Base-by-base conservation (phyloP, 2,797 vertebrate genomes). In the Ctenopoma kingsleyae region DNA sequence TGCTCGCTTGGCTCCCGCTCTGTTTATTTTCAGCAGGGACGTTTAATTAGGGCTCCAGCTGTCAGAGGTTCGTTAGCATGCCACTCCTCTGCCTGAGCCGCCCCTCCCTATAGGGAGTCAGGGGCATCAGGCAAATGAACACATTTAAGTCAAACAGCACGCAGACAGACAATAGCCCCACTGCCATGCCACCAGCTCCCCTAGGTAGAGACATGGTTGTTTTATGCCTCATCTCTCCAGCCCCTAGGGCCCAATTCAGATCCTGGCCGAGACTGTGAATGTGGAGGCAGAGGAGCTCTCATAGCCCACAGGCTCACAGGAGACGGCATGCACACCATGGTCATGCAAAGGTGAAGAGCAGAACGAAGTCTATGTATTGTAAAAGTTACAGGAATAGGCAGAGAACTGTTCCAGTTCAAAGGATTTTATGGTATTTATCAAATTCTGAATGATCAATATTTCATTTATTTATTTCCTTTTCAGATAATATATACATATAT, bases 1-100 rank as follows among this genome's bases (percentile, higher is more conserved):
- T 89, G 89, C 89, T 87, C 70, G 77, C 88, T 90, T 92, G 88
- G 90, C 92, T 86, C 88, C 78, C 47, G 82, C 87, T 92, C 91
- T 92, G 90, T 94, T 93, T 94, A 94, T 93, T 94, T 95, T 94
- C 93, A 91, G 87, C 76, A 76, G 90, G 94, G 94, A 94, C 92
- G 89, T 92, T 95, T 95, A 96, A 96, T 95, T 96, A 96, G 94
- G 92, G 93, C 93, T 95, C 94, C 94, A 95, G 94, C 93, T 94
- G 93, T 95, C 93, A 92, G 90, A 90, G 92, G 88, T 95, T 94
- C 92, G 92, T 95, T 95, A 94, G 92, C 71, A 79, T 63, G 85
- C 93, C 91, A 92, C 92, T 88, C 91, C 92, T 87, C 93, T 85
- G 88, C 86, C 89, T 65, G 60, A 80, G 81, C 73, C 48, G 69